Conservation (phyloP, 2,888 invertebrate species). For the Chaitophorus viminalis region DNA sequence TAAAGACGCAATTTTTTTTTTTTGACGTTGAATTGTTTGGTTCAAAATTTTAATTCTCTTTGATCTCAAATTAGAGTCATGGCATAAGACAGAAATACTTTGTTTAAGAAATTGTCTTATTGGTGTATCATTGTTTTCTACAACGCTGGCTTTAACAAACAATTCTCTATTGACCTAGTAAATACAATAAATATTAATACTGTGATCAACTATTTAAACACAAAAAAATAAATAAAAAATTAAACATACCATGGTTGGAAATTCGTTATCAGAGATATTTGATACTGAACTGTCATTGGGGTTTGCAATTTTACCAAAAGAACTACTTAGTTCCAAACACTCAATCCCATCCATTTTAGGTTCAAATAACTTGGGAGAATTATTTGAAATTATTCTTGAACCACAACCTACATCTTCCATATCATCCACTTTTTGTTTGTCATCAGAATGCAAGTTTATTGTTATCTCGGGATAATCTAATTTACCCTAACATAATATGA, state of each 20-base stretch:
- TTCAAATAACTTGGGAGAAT: not conserved
- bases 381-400: not conserved
- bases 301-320: not conserved
- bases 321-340: not conserved
- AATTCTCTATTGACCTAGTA: constrained; percentile 5
- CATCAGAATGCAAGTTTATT: not conserved
- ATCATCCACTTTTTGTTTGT: not conserved
- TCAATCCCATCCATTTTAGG: not conserved
- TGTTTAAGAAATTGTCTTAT: not conserved
- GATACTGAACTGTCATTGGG: not conserved
- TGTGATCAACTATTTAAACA: not conserved
- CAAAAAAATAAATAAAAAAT: not conserved
- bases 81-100: not conserved
- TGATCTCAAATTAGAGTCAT: not conserved
- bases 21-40: not conserved
- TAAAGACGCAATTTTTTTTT: constrained; percentile 6
- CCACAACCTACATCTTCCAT: not conserved
- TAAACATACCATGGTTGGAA: not conserved
- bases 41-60: constrained; percentile 4
- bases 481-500: not conserved
- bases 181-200: not conserved
- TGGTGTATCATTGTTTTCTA: not conserved
- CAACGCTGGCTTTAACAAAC: not conserved
- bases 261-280: not conserved
- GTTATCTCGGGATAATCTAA: not conserved